Base-by-base conservation (phyloP, 2,113 vertebrate genomes). In the Pogona vitticeps region DNA sequence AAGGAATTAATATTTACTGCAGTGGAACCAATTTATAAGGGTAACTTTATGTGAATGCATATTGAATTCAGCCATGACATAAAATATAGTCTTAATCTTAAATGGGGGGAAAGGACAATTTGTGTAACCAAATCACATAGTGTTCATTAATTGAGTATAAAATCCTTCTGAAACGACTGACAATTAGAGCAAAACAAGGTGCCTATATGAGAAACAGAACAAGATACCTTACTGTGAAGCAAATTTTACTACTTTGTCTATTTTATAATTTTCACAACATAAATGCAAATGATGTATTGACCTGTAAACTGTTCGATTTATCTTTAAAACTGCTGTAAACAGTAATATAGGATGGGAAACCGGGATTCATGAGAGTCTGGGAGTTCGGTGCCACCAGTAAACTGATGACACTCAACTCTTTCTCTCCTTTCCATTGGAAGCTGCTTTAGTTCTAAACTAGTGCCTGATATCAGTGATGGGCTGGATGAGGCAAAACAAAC, bases 1-100 rank as follows among this genome's bases (percentile, higher is more conserved):
- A 81, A 88, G 91, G 87, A 86, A 67, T 68, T 65, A 80, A 89
- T 93, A 92, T 91, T 92, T 95, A 92, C 91, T 13, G 26, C 40
- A 56, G 36, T 12, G 58, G 84, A 87, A 84, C 26, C 36, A 21
- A 72, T 63, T 63, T 89, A 92, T 81, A 92, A 40, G 67, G 81
- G 75, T 46, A 90, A 78, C 84, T 71, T 86, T 88, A 88, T 83
- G 80, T 63, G 87, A 78, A 76, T 1, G 76, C 61, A 63, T 85
- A 89, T 89, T 89, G 91, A 73, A 87, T 81, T 84, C 0, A 0
- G 13, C 9, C 0, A 0, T 42, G 72, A 42, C 20, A 77, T 15
- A 84, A 88, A 94, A 87, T 23, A 52, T 31, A 76, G 40, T 73
- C 88, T 56, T 67, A 82, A 88, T 0, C 52, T 65, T 21, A 84